Base-by-base conservation (phyloP, 2,113 vertebrate species). In the Ophiodon elongatus region DNA sequence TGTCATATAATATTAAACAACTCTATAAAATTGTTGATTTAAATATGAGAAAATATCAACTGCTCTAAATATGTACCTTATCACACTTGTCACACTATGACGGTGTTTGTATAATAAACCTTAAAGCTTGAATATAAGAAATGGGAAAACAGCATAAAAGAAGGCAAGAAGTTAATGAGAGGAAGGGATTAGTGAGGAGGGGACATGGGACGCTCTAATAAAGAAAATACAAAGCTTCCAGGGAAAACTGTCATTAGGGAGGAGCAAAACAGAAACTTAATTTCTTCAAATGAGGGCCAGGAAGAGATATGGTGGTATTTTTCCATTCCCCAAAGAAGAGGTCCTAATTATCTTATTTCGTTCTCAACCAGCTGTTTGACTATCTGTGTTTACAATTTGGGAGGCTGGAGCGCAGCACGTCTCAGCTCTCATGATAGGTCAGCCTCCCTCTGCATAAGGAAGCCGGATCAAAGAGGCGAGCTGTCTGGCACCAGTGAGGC, bases 381-480 rank as follows among this genome's bases (percentile, higher is more conserved):
- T 62, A 54, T 76, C 37, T 73, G 80, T 84, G 83, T 90, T 88
- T 88, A 88, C 79, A 74, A 43, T 85, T 84, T 65, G 50, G 50
- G 77, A 88, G 66, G 65, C 73, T 85, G 62, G 29, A 87, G 82
- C 78, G n/a, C 84, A 75, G 76, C 73, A 69, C 23, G 27, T 76
- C 85, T 84, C 86, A 76, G 73, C 88, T 90, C 89, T 82, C 76
- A 86, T 85, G 64, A 89, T 80, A 75, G 84, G 76, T 80, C 84
- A 85, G 68, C 85, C 82, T 84, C 54, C 68, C 71, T 68, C 78
- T 82, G 76, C 85, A 85, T 90, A 90, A 92, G 82, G 60, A 88
- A 80, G 50, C 69, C 45, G 57, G 85, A 94, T 93, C 92, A 93
- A 93, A 93, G 90, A 82, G 52, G 41, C 47, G 71, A 37, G 64